Evolutionary conservation across 2,113 vertebrate species (phyloP).

Genomic region (Apodemus sylvaticus): DNA sequence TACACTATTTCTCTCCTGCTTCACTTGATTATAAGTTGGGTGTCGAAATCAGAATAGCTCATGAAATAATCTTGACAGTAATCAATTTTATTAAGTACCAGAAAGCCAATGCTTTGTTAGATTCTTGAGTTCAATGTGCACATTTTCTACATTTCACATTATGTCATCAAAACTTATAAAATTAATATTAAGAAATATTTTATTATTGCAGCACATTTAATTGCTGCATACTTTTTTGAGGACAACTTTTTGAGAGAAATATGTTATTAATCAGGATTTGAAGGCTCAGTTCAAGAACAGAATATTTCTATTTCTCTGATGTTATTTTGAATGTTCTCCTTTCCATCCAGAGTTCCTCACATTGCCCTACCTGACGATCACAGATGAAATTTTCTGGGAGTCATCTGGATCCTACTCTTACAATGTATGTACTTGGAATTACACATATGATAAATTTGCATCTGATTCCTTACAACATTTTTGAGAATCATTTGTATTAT

Average conservation of each 20-base stretch:
- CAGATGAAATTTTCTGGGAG: not conserved
- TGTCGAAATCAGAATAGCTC: not conserved
- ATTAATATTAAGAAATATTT: not conserved
- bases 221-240: not conserved
- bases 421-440: not conserved
- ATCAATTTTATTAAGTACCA: not conserved
- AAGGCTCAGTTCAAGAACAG: not conserved
- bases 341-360: fast-evolving
- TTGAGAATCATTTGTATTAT: not conserved
- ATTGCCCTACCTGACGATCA: not conserved
- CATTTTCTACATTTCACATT: not conserved
- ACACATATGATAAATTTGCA: not conserved
- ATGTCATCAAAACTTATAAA: not conserved
- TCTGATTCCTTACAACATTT: not conserved
- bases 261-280: not conserved
- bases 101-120: not conserved
- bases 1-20: not conserved
- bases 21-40: not conserved
- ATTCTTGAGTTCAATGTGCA: not conserved
- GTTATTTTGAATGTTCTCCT: not conserved
- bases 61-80: not conserved
- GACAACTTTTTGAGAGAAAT: not conserved
- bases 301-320: not conserved
- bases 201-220: not conserved
- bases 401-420: not conserved